These are phyloP conservation scores for Sminthurides bifidus DNA, from an alignment of 1,140 invertebrate species.

Conservation along the genomic window DNA sequence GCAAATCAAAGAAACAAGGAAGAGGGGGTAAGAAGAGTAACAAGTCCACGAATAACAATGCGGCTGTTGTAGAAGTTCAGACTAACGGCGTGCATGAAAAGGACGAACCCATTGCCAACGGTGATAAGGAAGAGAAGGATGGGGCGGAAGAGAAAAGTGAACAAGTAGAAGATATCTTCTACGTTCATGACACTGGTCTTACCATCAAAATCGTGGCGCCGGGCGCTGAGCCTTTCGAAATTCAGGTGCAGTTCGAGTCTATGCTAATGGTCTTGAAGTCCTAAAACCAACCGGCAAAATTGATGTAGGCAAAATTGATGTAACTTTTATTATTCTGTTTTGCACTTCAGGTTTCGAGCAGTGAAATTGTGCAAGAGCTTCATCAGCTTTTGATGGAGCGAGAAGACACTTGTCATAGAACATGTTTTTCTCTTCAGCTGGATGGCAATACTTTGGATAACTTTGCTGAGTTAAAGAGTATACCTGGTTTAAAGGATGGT, in stretches of 20 bases:
- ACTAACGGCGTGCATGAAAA: conserved; percentile 10
- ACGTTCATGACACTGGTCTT: conserved; percentile 83
- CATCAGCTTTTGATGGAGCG: conserved; percentile 95
- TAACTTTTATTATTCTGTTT: not conserved
- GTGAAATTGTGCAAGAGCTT: conserved; percentile 97
- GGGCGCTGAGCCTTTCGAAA: conserved; percentile 76
- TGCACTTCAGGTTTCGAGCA: conserved; percentile 75
- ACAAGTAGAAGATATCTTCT: conserved; percentile 61
- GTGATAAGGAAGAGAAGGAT: conserved; percentile 41
- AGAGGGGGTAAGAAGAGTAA: conserved; percentile 6
- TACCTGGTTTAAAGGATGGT: conserved; percentile 88
- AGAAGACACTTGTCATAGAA: conserved; percentile 94
- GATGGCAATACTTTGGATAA: conserved; percentile 90
- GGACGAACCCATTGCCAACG: conserved; percentile 42
- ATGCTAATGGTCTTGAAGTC: not conserved
- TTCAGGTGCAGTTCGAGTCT: conserved; percentile 52
- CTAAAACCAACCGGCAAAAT: not conserved
- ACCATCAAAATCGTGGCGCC: conserved; percentile 82
- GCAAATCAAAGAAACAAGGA: conserved; percentile 5
- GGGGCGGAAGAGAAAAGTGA: conserved; percentile 36
- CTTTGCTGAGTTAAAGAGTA: conserved; percentile 93
- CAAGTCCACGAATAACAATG: conserved; percentile 5
- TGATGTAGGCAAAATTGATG: not conserved
- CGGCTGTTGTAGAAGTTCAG: conserved; percentile 7
- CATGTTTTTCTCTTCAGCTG: conserved; percentile 92